A percentile compares a stretch with the other conserved stretches of the same genome.
These are phyloP conservation scores for Arbacia lixula DNA, from an alignment of 53 echinoderm and acorn worm species.

Conservation along the genomic window DNA sequence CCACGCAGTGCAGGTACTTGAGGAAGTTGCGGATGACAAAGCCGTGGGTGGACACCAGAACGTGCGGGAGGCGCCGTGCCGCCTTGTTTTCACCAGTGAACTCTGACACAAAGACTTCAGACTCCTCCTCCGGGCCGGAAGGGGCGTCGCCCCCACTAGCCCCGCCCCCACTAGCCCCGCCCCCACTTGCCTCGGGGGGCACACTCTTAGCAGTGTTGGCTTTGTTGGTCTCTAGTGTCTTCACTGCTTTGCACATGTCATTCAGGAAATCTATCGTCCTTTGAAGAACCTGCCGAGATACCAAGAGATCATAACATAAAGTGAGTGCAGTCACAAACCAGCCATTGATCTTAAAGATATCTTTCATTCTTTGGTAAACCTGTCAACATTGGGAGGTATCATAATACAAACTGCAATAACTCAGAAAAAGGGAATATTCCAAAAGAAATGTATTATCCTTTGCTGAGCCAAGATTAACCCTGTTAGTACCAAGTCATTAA, in stretches of 20 bases:
- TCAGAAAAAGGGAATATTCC: too few species aligned
- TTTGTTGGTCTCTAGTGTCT: constrained; percentile 32
- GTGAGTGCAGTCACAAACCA: too few species aligned
- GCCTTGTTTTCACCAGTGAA: constrained; percentile 33
- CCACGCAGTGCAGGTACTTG: constrained; percentile 25
- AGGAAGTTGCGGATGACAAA: constrained; percentile 49
- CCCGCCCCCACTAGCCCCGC: background rate
- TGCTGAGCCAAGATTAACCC: too few species aligned
- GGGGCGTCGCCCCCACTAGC: background rate
- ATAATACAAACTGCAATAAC: too few species aligned
- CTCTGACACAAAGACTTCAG: constrained; percentile 32
- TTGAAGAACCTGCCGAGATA: background rate
- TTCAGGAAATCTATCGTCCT: constrained; percentile 37
- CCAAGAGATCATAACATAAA: background rate
- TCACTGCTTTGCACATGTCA: constrained; percentile 35
- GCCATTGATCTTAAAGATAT: too few species aligned
- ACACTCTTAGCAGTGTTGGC: constrained; percentile 7
- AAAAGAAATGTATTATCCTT: too few species aligned
- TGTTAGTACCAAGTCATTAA: too few species aligned
- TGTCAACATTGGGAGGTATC: too few species aligned
- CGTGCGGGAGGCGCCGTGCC: constrained; percentile 24
- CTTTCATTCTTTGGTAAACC: too few species aligned
- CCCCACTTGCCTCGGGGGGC: background rate
- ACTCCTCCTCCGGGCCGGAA: background rate
- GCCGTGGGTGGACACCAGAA: constrained; percentile 53